Evolutionary conservation across 2,797 vertebrate species (phyloP).

Genomic region (Neomorphus geoffroyi): DNA sequence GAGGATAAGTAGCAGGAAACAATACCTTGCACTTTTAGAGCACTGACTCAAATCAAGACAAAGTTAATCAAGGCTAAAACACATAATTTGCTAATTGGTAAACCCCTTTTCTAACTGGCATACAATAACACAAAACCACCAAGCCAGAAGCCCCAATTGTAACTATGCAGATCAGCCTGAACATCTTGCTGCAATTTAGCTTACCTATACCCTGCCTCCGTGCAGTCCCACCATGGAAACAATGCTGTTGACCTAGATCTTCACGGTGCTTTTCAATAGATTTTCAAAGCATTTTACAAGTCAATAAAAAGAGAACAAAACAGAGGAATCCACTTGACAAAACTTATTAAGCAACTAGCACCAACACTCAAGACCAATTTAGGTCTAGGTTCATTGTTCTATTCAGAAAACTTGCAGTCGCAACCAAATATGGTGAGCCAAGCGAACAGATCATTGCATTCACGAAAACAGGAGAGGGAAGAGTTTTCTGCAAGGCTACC

Average conservation of each 20-base stretch:
- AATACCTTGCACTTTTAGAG: background rate
- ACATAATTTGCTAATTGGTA: background rate
- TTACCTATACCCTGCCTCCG: background rate
- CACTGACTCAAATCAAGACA: background rate
- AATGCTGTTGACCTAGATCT: background rate
- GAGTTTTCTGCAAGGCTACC: background rate
- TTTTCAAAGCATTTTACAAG: background rate
- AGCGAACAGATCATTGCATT: background rate
- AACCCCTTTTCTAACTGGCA: background rate
- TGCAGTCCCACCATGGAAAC: background rate
- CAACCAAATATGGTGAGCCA: background rate
- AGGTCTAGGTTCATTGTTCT: background rate
- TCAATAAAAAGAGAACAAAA: background rate
- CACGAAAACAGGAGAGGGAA: background rate
- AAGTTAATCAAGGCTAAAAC: background rate
- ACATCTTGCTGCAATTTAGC: background rate
- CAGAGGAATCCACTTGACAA: background rate
- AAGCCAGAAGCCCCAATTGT: background rate
- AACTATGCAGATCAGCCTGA: background rate
- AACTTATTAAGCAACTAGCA: background rate
- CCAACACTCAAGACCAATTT: background rate
- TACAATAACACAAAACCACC: background rate
- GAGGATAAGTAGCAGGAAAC: background rate
- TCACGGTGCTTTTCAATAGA: background rate
- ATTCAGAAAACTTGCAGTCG: background rate